Percentiles rank a stretch among this genome's conserved stretches.
Evolutionary conservation across 2,113 vertebrate species (phyloP).

Genomic region (Tragelaphus strepsiceros): DNA sequence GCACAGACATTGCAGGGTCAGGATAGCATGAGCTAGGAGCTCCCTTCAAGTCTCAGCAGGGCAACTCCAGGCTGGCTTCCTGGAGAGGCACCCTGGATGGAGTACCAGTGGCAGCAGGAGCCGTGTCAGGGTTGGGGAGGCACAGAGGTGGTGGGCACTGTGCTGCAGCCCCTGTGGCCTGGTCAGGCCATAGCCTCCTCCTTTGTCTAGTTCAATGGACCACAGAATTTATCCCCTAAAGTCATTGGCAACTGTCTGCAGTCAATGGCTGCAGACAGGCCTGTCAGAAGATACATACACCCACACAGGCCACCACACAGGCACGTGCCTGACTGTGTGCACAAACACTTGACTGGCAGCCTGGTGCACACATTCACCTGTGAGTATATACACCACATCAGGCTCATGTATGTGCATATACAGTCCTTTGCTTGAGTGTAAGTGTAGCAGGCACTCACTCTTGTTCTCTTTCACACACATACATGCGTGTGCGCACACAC

Average conservation of each 20-base stretch:
- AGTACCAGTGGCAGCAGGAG: neutral
- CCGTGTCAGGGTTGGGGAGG: neutral
- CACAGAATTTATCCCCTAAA: neutral
- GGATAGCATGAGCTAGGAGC: neutral
- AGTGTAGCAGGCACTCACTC: neutral
- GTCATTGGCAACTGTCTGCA: neutral
- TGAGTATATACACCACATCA: neutral
- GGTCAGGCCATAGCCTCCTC: too few species aligned
- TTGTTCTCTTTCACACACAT: neutral
- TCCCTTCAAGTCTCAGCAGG: neutral
- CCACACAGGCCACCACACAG: neutral
- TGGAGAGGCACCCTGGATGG: neutral
- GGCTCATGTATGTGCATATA: neutral
- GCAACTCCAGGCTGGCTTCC: neutral
- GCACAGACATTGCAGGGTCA: neutral
- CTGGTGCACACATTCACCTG: neutral
- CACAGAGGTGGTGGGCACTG: neutral
- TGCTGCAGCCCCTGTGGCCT: too few species aligned
- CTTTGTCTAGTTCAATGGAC: fast-evolving
- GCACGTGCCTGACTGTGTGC: neutral
- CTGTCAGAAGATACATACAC: neutral
- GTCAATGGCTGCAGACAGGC: neutral
- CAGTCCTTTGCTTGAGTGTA: neutral
- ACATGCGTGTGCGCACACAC: neutral
- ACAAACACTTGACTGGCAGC: neutral